A percentile compares a stretch with the other conserved stretches of the same genome.
phyloP scores from a whole-genome alignment of 2,113 vertebrate species.

The Podarcis muralis region DNA sequence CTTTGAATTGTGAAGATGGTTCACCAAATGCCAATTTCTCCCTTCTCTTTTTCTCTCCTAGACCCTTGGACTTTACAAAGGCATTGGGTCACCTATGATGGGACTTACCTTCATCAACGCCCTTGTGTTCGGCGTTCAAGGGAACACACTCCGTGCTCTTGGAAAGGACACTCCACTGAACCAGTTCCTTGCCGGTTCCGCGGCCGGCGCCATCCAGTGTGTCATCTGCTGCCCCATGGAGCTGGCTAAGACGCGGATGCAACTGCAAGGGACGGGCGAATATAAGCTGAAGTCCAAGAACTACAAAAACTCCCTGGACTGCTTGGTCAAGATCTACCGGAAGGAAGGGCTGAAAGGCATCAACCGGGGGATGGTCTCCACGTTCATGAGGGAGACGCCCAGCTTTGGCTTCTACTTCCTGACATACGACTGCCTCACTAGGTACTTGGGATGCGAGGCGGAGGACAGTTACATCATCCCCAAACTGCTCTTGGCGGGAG shows the following conservation, averaged over 20 bases:
- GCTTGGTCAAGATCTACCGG: constrained; percentile 89
- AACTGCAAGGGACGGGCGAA: constrained; percentile 90
- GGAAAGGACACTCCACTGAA: constrained; percentile 88
- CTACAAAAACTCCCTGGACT: constrained; percentile 95
- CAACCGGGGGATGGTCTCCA: constrained; percentile 92
- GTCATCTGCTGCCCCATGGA: constrained; percentile 98
- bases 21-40: neutral
- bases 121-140: constrained; percentile 95
- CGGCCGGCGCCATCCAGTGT: constrained; percentile 91
- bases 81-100: constrained; percentile 98
- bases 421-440: constrained; percentile 89
- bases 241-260: constrained; percentile 96
- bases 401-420: constrained; percentile 96
- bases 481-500: constrained; percentile 92
- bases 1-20: no score
- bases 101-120: constrained; percentile 98
- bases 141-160: constrained; percentile 87
- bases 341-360: constrained; percentile 88
- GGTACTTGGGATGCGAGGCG: constrained; percentile 87
- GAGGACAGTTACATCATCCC: constrained; percentile 88
- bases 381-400: constrained; percentile 90
- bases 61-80: constrained; percentile 93
- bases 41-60: constrained; percentile 56
- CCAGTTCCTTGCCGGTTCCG: constrained; percentile 93
- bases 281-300: constrained; percentile 83